These are phyloP conservation scores for Ameiurus melas DNA, from an alignment of 2,113 vertebrate genomes.

Conservation along the genomic window DNA sequence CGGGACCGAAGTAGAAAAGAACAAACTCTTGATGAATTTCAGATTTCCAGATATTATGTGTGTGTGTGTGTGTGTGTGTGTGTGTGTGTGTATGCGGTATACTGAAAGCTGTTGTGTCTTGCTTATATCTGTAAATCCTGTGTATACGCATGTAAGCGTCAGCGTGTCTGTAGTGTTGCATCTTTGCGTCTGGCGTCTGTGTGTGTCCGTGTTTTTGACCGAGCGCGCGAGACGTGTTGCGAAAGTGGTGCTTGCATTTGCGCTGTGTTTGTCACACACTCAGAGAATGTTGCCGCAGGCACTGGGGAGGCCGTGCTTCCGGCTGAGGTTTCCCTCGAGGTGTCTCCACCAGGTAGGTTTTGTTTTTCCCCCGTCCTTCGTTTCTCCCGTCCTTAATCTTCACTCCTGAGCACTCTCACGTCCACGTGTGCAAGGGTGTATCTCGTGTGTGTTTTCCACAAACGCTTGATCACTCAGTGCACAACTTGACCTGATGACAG, in stretches of 20 bases:
- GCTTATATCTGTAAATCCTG: neutral
- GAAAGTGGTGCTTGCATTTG: slow-evolving; percentile 68
- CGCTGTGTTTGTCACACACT: slow-evolving; percentile 75
- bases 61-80: slow-evolving; percentile 21
- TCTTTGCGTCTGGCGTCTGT: neutral
- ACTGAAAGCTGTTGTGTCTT: slow-evolving; percentile 10
- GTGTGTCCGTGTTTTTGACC: slow-evolving; percentile 36
- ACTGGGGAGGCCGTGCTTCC: slow-evolving; percentile 63
- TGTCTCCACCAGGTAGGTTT: slow-evolving; percentile 61
- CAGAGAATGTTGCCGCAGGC: slow-evolving; percentile 74
- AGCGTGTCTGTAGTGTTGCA: slow-evolving; percentile 1
- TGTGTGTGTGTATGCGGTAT: slow-evolving; percentile 8
- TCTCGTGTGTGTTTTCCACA: slow-evolving; percentile 52
- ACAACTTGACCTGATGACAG: slow-evolving; percentile 16
- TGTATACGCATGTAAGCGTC: neutral
- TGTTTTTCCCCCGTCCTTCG: neutral
- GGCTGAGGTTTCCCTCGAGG: slow-evolving; percentile 72
- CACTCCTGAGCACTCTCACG: slow-evolving; percentile 61
- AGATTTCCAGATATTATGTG: neutral
- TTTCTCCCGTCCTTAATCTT: slow-evolving; percentile 27
- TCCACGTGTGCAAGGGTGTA: slow-evolving; percentile 61
- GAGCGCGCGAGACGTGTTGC: slow-evolving; percentile 48
- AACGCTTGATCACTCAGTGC: slow-evolving; percentile 52
- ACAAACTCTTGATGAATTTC: neutral
- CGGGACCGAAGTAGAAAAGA: neutral